phyloP scores from a whole-genome alignment of 2,113 vertebrate species.

The Desmodus rotundus region DNA sequence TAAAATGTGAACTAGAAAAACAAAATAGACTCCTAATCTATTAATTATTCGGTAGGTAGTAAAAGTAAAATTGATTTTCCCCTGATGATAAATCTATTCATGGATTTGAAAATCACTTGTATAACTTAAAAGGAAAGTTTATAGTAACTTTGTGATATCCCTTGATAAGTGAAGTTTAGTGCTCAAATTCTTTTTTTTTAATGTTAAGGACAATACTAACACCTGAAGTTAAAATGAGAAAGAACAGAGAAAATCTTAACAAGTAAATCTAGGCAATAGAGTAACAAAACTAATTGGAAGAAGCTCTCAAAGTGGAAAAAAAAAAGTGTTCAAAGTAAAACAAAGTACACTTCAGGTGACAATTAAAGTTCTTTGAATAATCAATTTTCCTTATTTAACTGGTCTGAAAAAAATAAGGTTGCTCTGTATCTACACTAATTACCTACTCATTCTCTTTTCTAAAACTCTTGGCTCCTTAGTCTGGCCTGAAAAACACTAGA shows the following conservation, averaged over 20 bases:
- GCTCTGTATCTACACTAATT: background rate
- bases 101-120: background rate
- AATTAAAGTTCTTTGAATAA: background rate
- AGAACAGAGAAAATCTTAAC: background rate
- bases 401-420: background rate
- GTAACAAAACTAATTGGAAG: conserved; percentile 28
- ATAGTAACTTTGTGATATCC: conserved; percentile 6
- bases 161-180: background rate
- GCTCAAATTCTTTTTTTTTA: background rate
- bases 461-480: conserved; percentile 19
- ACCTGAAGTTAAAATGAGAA: background rate
- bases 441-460: background rate
- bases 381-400: background rate
- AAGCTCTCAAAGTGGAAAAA: background rate
- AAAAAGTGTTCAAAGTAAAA: conserved; percentile 12
- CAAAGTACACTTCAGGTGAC: background rate
- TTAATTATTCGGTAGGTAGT: background rate
- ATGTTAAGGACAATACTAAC: background rate
- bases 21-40: conserved; percentile 30
- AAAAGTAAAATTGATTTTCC: conserved; percentile 4
- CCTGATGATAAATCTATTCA: background rate
- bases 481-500: background rate
- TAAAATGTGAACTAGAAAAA: conserved; percentile 34
- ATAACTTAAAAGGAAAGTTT: conserved; percentile 31
- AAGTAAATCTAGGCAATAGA: conserved; percentile 11